Conservation (phyloP, 2,113 vertebrate species). For the Sitta europaea region DNA sequence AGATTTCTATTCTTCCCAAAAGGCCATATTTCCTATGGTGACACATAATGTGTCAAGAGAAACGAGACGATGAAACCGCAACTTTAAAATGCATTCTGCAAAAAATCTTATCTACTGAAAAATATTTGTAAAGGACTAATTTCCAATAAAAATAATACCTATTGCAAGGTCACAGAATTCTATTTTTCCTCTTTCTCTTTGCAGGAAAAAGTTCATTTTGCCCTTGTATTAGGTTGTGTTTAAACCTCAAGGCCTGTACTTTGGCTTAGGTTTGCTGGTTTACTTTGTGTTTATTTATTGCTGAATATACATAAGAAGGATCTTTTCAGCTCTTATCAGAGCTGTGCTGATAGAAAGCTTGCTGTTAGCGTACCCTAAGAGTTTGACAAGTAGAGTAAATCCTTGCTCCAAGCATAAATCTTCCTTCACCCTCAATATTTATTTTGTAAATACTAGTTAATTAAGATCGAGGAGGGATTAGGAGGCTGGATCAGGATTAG, state of each 20-base stretch:
- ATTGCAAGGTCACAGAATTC: neutral
- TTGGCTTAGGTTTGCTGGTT: neutral
- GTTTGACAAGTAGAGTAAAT: neutral
- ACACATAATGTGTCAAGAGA: neutral
- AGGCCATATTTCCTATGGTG: neutral
- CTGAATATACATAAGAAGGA: neutral
- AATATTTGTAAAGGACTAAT: neutral
- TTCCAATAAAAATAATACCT: neutral
- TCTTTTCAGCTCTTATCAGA: neutral
- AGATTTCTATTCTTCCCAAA: neutral
- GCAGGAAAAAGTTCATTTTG: neutral
- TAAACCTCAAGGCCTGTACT: neutral
- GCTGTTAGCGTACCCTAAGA: neutral
- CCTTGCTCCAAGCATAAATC: neutral
- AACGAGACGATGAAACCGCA: neutral
- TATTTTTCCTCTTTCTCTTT: neutral
- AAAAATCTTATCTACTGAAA: neutral
- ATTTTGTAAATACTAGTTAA: neutral
- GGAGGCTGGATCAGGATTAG: neutral
- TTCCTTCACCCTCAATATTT: neutral
- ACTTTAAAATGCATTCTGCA: neutral
- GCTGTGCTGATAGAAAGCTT: neutral
- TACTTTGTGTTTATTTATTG: neutral
- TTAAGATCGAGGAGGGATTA: neutral
- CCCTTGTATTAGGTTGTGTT: neutral